Conservation (phyloP, 53 echinoderm and acorn worm species). For the Mesocentrotus franciscanus region DNA sequence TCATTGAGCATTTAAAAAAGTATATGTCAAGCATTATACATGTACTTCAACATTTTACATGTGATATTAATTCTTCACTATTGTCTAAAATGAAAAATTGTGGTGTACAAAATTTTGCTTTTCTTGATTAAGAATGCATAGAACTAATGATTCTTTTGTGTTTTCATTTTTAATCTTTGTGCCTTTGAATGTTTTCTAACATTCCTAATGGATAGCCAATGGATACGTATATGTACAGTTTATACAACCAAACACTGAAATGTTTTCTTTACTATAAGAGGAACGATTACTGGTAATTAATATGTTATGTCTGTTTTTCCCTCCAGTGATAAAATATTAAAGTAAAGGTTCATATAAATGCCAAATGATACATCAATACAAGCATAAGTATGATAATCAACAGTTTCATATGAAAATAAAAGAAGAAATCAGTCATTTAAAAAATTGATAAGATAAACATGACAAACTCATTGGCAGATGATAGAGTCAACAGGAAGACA, state of each 20-base stretch:
- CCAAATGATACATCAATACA: too few relatives aligned
- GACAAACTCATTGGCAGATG: neutral
- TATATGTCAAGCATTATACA: neutral
- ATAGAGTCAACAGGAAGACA: neutral
- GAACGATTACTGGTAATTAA: too few relatives aligned
- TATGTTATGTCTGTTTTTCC: too few relatives aligned
- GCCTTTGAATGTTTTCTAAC: constrained; percentile 18
- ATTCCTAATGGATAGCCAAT: neutral
- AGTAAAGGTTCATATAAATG: too few relatives aligned
- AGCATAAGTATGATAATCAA: too few relatives aligned
- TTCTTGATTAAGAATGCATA: neutral
- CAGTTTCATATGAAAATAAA: too few relatives aligned
- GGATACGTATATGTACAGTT: neutral
- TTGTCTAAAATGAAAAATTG: neutral
- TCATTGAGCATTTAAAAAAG: constrained; percentile 7
- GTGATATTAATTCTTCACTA: neutral
- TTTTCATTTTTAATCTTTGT: neutral
- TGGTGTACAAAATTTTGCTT: neutral
- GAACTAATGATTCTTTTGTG: neutral
- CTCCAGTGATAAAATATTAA: too few relatives aligned
- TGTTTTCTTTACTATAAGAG: neutral
- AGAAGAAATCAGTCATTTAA: too few relatives aligned
- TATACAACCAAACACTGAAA: constrained; percentile 12
- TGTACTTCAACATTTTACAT: neutral
- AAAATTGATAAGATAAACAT: too few relatives aligned